Base-by-base conservation (phyloP, 2,888 invertebrate species). In the Chirona hameri region DNA sequence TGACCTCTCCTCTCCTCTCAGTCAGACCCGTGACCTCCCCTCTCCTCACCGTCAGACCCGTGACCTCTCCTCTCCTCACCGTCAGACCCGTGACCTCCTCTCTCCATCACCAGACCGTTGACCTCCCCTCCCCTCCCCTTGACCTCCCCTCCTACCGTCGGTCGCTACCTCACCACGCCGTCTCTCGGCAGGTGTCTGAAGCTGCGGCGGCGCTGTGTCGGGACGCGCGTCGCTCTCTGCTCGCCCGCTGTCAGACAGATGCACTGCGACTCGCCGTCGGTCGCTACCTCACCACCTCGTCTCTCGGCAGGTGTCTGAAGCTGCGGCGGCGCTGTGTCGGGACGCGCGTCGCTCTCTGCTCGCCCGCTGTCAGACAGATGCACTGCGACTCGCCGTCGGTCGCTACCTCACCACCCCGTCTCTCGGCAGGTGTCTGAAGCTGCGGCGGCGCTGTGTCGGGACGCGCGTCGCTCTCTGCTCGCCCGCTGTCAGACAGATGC, bases 401-500 rank as follows among this genome's bases (percentile, higher is more conserved):
- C 31, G 15, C 27, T 7, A 15, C 5, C 15, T 31, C 14, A 27
- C 31, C 27, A 2, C 10, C 1, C 10, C 69, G 2, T 12, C 69
- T 31, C 27, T 12, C 9, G 14, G 29, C 69, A 69, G 39, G 91
- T 95, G 52, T 90, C 89, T 81, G 93, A 94, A 87, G 93, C 93
- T 0, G 91, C 92, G 46, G 85, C 89, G 85, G 94, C 94, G 39
- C 90, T 97, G 21, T 93, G 93, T 86, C 92, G 94, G 87, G 97
- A 98, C 87, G 92, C 97, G 46, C 90, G 96, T 84, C 90, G 97
- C 83, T 97, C 97, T 82, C 89, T 97, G 83, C 92, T 93, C 21
- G 93, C 96, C 21, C 90, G 97, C 84, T 92, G 97, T 87, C 90
- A n/a, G n/a, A n/a, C 95, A 96, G 86, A 94, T 97, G 91, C 95